These are phyloP conservation scores for Eupithecia exiguata DNA, from an alignment of 2,888 invertebrate species.

Conservation along the genomic window DNA sequence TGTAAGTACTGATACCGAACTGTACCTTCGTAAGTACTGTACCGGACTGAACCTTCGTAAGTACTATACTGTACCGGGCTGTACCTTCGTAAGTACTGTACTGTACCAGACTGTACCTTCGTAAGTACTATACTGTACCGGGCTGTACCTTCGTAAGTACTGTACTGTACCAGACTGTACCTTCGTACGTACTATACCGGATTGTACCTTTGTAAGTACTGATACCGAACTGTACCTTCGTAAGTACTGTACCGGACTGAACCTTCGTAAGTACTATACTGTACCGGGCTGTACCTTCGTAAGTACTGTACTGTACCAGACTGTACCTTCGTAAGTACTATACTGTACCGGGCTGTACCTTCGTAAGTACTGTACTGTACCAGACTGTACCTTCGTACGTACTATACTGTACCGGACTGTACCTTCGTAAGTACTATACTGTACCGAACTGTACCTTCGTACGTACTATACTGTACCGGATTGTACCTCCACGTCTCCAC, in stretches of 20 bases:
- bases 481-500: conserved; percentile 47
- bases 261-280: too few species aligned
- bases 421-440: conserved; percentile 50
- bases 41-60: conserved; percentile 49
- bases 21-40: conserved; percentile 57
- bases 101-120: conserved; percentile 50
- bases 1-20: conserved; percentile 50
- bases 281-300: conserved; percentile 53
- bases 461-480: conserved; percentile 42
- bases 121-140: conserved; percentile 57
- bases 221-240: conserved; percentile 59
- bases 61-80: conserved; percentile 56
- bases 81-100: conserved; percentile 52
- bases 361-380: conserved; percentile 51
- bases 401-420: conserved; percentile 53
- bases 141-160: conserved; percentile 54
- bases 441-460: conserved; percentile 53
- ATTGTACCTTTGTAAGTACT: conserved; percentile 56
- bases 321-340: conserved; percentile 65
- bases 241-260: conserved; percentile 53
- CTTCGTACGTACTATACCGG: conserved; percentile 54
- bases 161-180: conserved; percentile 58
- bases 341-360: conserved; percentile 55
- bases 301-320: conserved; percentile 42
- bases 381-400: conserved; percentile 58